Evolutionary conservation across 1,140 invertebrate genomes (phyloP).

Genomic region (Dendroctonus ponderosae): DNA sequence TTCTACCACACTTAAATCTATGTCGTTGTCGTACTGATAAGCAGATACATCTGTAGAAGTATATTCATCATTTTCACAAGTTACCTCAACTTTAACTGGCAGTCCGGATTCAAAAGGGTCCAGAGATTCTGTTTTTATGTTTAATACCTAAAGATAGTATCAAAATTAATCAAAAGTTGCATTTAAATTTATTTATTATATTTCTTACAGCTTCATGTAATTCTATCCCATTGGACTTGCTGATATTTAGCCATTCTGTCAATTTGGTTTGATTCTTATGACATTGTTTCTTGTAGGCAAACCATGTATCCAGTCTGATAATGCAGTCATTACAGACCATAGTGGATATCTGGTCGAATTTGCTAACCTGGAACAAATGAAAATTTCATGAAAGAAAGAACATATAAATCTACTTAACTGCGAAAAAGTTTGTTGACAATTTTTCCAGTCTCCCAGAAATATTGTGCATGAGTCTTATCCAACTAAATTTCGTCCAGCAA

Average conservation of each 20-base stretch:
- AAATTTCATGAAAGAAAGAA: too few relatives aligned
- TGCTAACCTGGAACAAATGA: conserved; percentile 51
- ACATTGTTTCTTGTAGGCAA: conserved; percentile 57
- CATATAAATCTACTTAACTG: too few relatives aligned
- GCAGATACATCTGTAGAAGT: background rate
- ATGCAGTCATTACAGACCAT: conserved; percentile 59
- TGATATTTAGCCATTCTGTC: conserved; percentile 51
- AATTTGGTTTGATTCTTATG: conserved; percentile 58
- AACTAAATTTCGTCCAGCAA: too few relatives aligned
- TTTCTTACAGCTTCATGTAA: conserved; percentile 35
- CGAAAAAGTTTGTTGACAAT: too few relatives aligned
- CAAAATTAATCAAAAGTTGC: too few relatives aligned
- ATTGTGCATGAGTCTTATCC: too few relatives aligned
- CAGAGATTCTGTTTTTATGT: conserved; percentile 25
- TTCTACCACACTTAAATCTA: conserved; percentile 5
- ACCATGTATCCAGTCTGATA: conserved; percentile 58
- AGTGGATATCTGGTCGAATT: conserved; percentile 57
- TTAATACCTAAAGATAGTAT: conserved; percentile 8
- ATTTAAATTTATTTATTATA: background rate
- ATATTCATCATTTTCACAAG: background rate
- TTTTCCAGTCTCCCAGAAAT: too few relatives aligned
- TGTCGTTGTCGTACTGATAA: background rate
- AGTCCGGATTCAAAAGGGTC: conserved; percentile 3
- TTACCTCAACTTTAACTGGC: conserved; percentile 16
- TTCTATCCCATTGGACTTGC: conserved; percentile 26